Evolutionary conservation across 2,797 vertebrate genomes (phyloP).

Genomic region (Phoeniculus purpureus): DNA sequence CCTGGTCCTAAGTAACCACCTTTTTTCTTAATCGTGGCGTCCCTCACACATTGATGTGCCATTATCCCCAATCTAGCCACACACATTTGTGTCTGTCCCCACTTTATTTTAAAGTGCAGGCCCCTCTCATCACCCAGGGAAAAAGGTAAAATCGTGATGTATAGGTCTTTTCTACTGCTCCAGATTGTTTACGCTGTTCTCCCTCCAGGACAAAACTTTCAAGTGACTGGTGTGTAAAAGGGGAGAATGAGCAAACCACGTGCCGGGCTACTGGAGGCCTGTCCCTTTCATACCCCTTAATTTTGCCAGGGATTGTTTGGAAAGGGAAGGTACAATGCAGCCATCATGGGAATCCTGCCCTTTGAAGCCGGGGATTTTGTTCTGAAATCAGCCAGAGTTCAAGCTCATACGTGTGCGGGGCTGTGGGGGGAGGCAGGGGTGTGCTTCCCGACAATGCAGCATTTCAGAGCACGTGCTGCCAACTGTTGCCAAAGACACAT

Average conservation of each 20-base stretch:
- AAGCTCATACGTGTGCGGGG: slow-evolving; percentile 12
- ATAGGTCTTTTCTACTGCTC: neutral
- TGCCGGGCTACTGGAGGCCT: neutral
- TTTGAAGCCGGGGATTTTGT: slow-evolving; percentile 46
- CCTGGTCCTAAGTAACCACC: neutral
- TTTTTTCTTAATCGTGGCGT: neutral
- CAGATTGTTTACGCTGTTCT: neutral
- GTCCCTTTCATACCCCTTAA: slow-evolving; percentile 26
- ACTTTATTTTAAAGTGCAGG: neutral
- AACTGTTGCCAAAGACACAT: slow-evolving; percentile 88
- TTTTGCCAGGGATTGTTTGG: slow-evolving; percentile 56
- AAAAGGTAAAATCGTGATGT: neutral
- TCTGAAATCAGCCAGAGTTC: slow-evolving; percentile 56
- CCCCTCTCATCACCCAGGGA: rapidly evolving
- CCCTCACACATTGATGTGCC: rapidly evolving
- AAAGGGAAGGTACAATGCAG: slow-evolving; percentile 42
- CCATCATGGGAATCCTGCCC: slow-evolving; percentile 44
- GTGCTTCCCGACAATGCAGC: slow-evolving; percentile 61
- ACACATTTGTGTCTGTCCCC: rapidly evolving
- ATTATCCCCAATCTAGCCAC: neutral
- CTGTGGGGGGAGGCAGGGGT: neutral
- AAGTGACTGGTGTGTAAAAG: neutral
- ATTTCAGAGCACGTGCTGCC: slow-evolving; percentile 89
- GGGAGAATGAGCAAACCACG: neutral
- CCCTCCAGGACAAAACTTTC: neutral